Evolutionary conservation across 2,797 vertebrate genomes (phyloP).

Genomic region (Dryobates pubescens): DNA sequence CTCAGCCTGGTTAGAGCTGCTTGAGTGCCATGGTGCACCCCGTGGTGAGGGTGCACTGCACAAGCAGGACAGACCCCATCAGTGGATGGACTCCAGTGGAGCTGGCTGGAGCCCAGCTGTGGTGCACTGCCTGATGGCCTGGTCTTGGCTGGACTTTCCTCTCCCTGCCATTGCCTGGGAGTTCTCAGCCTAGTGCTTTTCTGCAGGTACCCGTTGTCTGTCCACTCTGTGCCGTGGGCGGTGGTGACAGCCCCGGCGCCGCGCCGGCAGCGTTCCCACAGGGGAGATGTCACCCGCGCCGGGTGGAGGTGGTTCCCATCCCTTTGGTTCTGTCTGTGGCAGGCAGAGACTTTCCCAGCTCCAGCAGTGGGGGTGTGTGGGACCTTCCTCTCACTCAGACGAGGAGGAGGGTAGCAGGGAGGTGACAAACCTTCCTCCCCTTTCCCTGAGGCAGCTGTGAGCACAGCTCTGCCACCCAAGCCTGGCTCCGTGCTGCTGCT

Average conservation of each 20-base stretch:
- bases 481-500: background rate
- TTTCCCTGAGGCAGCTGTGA: background rate
- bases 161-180: rapidly evolving
- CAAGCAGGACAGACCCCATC: rapidly evolving
- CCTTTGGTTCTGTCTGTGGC: conserved; percentile 6
- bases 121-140: rapidly evolving
- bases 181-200: background rate
- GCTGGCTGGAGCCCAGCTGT: rapidly evolving
- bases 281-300: conserved; percentile 18
- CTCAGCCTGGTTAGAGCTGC: background rate
- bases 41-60: background rate
- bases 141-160: background rate
- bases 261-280: background rate
- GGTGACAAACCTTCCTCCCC: conserved; percentile 34
- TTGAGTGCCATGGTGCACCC: rapidly evolving
- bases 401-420: conserved; percentile 2
- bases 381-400: background rate
- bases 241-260: background rate
- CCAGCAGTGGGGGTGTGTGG: background rate
- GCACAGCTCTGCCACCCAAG: background rate
- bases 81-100: background rate
- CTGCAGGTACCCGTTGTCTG: rapidly evolving
- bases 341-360: conserved; percentile 37
- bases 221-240: background rate
- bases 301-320: background rate